phyloP scores from a whole-genome alignment of 2,888 invertebrate genomes.

The Lordiphosa fenestrarum region DNA sequence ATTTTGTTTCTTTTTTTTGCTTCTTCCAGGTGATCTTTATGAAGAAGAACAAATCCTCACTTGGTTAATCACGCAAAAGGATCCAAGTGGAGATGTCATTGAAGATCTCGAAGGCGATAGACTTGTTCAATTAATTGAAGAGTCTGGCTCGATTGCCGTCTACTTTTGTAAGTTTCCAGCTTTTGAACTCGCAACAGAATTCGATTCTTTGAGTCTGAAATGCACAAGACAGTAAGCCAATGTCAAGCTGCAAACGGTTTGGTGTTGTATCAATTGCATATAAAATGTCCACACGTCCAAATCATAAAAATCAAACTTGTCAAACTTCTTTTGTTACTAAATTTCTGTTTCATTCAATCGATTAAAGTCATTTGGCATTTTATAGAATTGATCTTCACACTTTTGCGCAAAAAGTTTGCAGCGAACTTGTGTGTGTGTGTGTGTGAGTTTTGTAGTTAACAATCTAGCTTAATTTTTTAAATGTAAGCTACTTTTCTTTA shows the following conservation, averaged over 20 bases:
- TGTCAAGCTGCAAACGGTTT: conserved; percentile 75
- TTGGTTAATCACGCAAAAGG: conserved; percentile 95
- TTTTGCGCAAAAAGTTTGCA: conserved; percentile 79
- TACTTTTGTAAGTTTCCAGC: conserved; percentile 90
- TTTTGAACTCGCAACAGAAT: conserved; percentile 2
- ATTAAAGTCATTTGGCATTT: conserved; percentile 30
- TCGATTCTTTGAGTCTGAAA: conserved; percentile 1
- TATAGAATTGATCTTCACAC: conserved; percentile 57
- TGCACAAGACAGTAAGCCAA: conserved; percentile 22
- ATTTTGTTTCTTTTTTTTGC: background rate
- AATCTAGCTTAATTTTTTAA: conserved; percentile 22
- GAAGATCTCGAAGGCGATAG: conserved; percentile 92
- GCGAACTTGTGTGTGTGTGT: conserved; percentile 34
- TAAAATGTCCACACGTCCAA: conserved; percentile 1
- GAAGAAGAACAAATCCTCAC: conserved; percentile 93
- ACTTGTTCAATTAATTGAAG: conserved; percentile 87
- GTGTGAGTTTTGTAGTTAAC: conserved; percentile 40
- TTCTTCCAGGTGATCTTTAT: conserved; percentile 87
- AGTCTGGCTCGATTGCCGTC: conserved; percentile 91
- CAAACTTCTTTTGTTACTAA: conserved; percentile 6
- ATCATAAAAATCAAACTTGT: background rate
- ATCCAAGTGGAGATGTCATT: conserved; percentile 94
- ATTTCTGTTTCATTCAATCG: conserved; percentile 10
- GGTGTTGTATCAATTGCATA: conserved; percentile 56
- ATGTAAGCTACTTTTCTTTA: conserved; percentile 42